phyloP scores from a whole-genome alignment of 2,888 invertebrate genomes.

The Charanyca ferruginea region DNA sequence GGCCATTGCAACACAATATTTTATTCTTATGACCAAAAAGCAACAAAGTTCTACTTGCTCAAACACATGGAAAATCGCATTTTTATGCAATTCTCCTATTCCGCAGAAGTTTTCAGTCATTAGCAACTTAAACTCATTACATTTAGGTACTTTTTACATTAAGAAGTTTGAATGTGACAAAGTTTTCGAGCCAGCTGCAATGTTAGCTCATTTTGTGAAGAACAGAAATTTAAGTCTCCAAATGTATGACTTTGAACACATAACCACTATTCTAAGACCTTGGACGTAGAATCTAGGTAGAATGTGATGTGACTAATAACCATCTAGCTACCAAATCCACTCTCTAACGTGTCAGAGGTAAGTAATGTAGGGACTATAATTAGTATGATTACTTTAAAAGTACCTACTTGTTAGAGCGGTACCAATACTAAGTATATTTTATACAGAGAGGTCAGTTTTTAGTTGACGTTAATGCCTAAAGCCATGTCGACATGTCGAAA shows the following conservation, averaged over 20 bases:
- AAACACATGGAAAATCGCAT: slow-evolving; percentile 10
- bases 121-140: slow-evolving; percentile 39
- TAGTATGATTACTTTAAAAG: slow-evolving; percentile 12
- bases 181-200: slow-evolving; percentile 25
- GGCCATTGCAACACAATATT: too few relatives aligned
- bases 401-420: neutral
- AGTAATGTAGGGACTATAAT: slow-evolving; percentile 37
- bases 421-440: neutral
- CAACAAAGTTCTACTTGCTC: neutral
- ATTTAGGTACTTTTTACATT: slow-evolving; percentile 43
- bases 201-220: slow-evolving; percentile 11
- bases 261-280: neutral
- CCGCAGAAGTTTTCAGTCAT: slow-evolving; percentile 32
- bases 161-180: slow-evolving; percentile 31
- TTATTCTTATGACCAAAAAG: neutral
- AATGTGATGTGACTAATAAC: slow-evolving; percentile 1
- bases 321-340: slow-evolving; percentile 6
- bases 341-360: slow-evolving; percentile 13
- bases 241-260: neutral
- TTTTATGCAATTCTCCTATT: slow-evolving; percentile 17
- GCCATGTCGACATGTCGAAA: too few relatives aligned
- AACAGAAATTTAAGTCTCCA: neutral
- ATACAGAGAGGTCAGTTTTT: slow-evolving; percentile 6
- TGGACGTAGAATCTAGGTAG: slow-evolving; percentile 10
- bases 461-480: neutral